A percentile compares a stretch with the other conserved stretches of the same genome.
phyloP scores from a whole-genome alignment of 2,113 vertebrate species.

The Centropus unirufus region DNA sequence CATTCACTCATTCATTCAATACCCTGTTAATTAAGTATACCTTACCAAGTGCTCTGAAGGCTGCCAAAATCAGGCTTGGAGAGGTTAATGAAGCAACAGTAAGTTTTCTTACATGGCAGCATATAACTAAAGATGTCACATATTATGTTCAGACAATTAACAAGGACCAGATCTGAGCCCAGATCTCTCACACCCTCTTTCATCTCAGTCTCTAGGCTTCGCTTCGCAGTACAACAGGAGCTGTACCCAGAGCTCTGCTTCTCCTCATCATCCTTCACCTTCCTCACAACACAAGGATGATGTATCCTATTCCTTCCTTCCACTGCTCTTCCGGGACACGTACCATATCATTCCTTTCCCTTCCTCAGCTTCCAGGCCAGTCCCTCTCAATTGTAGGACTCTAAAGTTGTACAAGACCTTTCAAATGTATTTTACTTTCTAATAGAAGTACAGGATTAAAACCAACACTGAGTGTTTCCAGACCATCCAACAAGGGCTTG shows the following conservation, averaged over 20 bases:
- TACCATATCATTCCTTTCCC: not conserved
- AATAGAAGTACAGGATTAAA: not conserved
- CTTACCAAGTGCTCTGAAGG: not conserved
- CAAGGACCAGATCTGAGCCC: not conserved
- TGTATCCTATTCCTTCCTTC: not conserved
- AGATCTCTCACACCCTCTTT: not conserved
- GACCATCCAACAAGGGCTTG: not conserved
- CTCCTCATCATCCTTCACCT: not conserved
- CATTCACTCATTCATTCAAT: not conserved
- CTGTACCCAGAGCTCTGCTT: not conserved
- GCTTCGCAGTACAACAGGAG: rapidly evolving
- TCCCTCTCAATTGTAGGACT: not conserved
- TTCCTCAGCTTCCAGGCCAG: not conserved
- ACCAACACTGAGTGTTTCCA: not conserved
- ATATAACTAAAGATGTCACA: not conserved
- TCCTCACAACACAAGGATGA: not conserved
- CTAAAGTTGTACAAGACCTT: not conserved
- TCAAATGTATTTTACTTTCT: not conserved
- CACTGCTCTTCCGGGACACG: not conserved
- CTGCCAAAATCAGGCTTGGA: not conserved
- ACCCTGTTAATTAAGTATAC: not conserved
- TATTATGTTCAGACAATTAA: not conserved
- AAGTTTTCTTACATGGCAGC: not conserved
- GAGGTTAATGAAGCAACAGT: not conserved
- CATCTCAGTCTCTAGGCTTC: not conserved